Evolutionary conservation across 2,797 vertebrate genomes (phyloP).

Genomic region (Emys orbicularis): DNA sequence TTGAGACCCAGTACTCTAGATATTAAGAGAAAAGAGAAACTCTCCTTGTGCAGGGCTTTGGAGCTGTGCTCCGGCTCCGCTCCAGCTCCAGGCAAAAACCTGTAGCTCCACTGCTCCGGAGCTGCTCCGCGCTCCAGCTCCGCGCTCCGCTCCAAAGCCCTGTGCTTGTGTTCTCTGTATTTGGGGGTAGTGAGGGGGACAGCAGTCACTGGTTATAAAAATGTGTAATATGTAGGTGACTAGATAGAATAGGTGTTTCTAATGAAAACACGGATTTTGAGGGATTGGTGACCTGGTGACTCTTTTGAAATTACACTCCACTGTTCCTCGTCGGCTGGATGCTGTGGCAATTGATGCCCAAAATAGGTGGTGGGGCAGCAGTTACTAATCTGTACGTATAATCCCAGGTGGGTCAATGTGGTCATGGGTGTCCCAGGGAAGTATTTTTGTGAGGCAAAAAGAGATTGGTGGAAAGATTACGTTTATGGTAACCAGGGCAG

Average conservation of each 20-base stretch:
- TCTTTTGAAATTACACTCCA: background rate
- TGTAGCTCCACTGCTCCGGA: too few relatives aligned
- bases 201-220: background rate
- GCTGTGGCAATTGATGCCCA: background rate
- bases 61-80: too few relatives aligned
- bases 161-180: background rate
- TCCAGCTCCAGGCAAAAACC: too few relatives aligned
- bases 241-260: background rate
- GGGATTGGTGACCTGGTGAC: background rate
- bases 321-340: background rate
- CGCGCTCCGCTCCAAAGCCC: too few relatives aligned
- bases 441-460: background rate
- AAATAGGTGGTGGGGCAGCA: background rate
- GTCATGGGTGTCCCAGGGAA: background rate
- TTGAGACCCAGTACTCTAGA: background rate
- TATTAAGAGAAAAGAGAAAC: conserved; percentile 15
- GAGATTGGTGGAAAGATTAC: background rate
- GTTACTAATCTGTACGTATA: background rate
- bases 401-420: background rate
- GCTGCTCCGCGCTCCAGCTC: too few relatives aligned
- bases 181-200: background rate
- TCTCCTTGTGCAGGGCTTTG: too few relatives aligned
- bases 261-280: background rate
- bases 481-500: background rate
- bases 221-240: background rate